Evolutionary conservation across 2,888 invertebrate genomes (phyloP), one percentile per base, ranked within the genome.

Genomic region (Parascotia fuliginaria): DNA sequence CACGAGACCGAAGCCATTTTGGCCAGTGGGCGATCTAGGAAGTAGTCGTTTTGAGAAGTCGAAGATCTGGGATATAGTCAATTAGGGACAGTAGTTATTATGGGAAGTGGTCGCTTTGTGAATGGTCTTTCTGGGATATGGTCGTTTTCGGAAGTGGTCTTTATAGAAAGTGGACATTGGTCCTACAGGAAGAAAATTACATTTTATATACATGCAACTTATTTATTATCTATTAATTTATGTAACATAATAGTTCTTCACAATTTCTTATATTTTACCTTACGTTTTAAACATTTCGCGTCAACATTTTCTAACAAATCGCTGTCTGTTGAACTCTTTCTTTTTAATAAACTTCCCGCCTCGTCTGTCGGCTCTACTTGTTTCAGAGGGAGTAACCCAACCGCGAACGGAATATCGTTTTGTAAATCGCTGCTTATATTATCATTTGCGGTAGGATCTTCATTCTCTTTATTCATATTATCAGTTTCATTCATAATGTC

Each of bases 401-500:
- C 90, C n/a, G 92, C 91, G 60, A 76, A 91, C 0, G 92, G 92
- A 52, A 92, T 89, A 48, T 89, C 79, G 50, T 85, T 82, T 42
- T 81, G 79, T 40, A 81, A 63, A 16, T 73, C 73, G 5, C 75
- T 60, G 49, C 65, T 70, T n/a, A 67, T 47, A 44, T 61, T 60
- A 9, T 66, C 70, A 42, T 65, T 60, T 11, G 54, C 43, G 38
- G 46, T 55, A 38, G 65, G 56, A 33, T 58, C 55, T 49, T 73
- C 69, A 62, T 82, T 86, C 60, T 84, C 83, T 48, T 83, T 83
- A 55, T 79, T 73, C 6, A 62, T 48, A 22, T 56, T 46, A 29
- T 76, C 68, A 42, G 55, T 59, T 39, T 76, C 73, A 42, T 74
- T 67, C 44, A 75, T 64, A 2, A 76, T 72, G 11, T 64, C 67